Percentiles rank a stretch among this genome's conserved stretches.
These are phyloP conservation scores for Lethrus apterus DNA, from an alignment of 1,140 invertebrate genomes.

Conservation along the genomic window DNA sequence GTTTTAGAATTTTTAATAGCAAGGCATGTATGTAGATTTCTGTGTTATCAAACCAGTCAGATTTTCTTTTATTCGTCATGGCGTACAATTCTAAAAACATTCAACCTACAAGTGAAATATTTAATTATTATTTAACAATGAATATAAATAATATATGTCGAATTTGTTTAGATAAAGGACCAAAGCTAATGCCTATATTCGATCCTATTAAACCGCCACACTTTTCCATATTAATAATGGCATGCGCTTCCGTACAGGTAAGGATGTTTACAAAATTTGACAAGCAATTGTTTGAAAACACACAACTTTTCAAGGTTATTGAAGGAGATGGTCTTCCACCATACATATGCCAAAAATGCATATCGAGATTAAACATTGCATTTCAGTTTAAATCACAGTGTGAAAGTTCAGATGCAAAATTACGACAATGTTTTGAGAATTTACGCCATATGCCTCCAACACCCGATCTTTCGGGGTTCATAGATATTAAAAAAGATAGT, in stretches of 20 bases:
- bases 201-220: constrained; percentile 47
- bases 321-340: constrained; percentile 56
- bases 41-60: no score
- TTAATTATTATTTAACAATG: constrained; percentile 37
- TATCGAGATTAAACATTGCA: constrained; percentile 54
- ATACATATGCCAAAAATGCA: constrained; percentile 57
- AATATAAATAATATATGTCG: constrained; percentile 50
- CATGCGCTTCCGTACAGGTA: constrained; percentile 56
- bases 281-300: neutral
- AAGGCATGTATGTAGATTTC: no score
- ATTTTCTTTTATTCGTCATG: no score
- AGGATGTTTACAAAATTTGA: constrained; percentile 13
- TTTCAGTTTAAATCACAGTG: constrained; percentile 61
- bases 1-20: no score
- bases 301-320: constrained; percentile 45
- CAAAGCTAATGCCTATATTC: constrained; percentile 55
- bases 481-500: constrained; percentile 22
- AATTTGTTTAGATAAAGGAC: constrained; percentile 55
- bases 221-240: constrained; percentile 53
- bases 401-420: constrained; percentile 52
- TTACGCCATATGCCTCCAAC: constrained; percentile 24
- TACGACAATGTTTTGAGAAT: constrained; percentile 52
- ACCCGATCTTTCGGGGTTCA: constrained; percentile 25
- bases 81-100: constrained; percentile 6
- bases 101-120: constrained; percentile 24